Evolutionary conservation across 2,888 invertebrate species (phyloP).

Genomic region (Pachycephus smyrnensis): DNA sequence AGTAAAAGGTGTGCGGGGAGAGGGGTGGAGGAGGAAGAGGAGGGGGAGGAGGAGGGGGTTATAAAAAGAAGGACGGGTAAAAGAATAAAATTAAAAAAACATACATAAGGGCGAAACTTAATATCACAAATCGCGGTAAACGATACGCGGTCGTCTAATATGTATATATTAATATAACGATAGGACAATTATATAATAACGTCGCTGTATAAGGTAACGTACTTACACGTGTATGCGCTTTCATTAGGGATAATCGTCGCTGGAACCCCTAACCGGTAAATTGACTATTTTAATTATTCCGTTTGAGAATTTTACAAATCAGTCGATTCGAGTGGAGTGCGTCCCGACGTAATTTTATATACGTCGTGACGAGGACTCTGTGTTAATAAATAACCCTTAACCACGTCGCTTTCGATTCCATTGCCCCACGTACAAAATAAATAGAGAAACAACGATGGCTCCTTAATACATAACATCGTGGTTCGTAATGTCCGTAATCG

Average conservation of each 20-base stretch:
- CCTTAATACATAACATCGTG: slow-evolving; percentile 9
- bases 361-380: slow-evolving; percentile 3
- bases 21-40: background rate
- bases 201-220: slow-evolving; percentile 10
- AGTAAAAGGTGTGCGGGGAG: background rate
- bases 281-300: slow-evolving; percentile 62
- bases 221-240: slow-evolving; percentile 15
- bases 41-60: background rate
- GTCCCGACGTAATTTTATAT: background rate
- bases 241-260: slow-evolving; percentile 50
- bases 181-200: slow-evolving; percentile 5
- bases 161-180: background rate
- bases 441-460: slow-evolving; percentile 8
- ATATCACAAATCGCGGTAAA: slow-evolving; percentile 48
- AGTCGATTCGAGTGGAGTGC: slow-evolving; percentile 55
- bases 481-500: slow-evolving; percentile 6
- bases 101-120: slow-evolving; percentile 31
- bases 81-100: slow-evolving; percentile 12
- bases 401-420: background rate
- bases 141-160: slow-evolving; percentile 11
- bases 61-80: slow-evolving; percentile 11
- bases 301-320: slow-evolving; percentile 62
- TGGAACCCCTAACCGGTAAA: slow-evolving; percentile 58
- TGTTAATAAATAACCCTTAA: slow-evolving; percentile 5
- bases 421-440: slow-evolving; percentile 6